Percentiles rank a stretch among this genome's conserved stretches.
phyloP scores from a whole-genome alignment of 2,113 vertebrate species.

The Sapajus apella region DNA sequence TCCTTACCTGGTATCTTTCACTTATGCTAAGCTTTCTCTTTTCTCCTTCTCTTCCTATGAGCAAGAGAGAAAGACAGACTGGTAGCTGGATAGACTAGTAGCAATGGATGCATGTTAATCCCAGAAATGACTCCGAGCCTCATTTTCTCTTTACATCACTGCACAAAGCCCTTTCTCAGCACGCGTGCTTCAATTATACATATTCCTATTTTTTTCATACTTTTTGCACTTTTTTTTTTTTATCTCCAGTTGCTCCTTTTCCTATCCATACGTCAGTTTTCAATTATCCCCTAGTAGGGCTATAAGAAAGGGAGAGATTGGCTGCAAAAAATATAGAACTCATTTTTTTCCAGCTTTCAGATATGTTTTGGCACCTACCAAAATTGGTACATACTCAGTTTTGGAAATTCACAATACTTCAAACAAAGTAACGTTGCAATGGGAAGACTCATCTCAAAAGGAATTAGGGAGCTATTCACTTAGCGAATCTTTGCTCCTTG shows the following conservation, averaged over 20 bases:
- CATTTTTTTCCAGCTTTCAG: not conserved
- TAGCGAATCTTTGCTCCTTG: slow-evolving; percentile 35
- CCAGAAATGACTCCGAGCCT: not conserved
- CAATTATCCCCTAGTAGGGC: not conserved
- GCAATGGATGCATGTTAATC: not conserved
- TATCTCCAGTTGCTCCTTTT: not conserved
- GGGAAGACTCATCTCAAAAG: slow-evolving; percentile 38
- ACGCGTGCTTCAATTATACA: not conserved
- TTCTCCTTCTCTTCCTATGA: not conserved
- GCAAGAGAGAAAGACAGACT: not conserved
- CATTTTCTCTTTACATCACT: not conserved
- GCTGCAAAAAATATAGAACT: not conserved
- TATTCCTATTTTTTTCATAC: not conserved
- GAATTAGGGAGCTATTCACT: slow-evolving; percentile 52
- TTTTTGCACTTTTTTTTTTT: not conserved
- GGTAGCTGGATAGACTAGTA: too few species aligned
- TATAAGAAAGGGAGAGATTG: not conserved
- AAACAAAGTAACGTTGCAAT: slow-evolving; percentile 38
- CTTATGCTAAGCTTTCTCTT: not conserved
- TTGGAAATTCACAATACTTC: slow-evolving; percentile 47
- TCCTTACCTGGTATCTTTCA: not conserved
- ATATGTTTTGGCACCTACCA: slow-evolving; percentile 50
- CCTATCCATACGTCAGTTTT: not conserved
- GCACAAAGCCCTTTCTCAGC: not conserved
- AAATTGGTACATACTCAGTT: slow-evolving; percentile 20